A percentile compares a stretch with the other conserved stretches of the same genome.
These are phyloP conservation scores for Nixonia krombeini DNA, from an alignment of 1,140 invertebrate genomes.

Conservation along the genomic window DNA sequence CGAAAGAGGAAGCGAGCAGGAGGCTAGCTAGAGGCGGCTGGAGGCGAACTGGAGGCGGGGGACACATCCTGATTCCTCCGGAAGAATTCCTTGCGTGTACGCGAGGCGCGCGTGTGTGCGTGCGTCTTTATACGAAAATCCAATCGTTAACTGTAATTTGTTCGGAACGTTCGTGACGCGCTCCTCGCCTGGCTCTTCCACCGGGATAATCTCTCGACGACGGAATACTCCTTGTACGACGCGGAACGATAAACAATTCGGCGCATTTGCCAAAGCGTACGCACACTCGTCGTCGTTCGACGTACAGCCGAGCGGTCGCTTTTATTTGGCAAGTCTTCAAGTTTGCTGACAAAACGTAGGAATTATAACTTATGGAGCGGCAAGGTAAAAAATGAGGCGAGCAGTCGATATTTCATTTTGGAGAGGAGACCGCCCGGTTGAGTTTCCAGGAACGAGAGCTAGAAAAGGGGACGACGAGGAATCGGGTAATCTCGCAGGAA, in stretches of 20 bases:
- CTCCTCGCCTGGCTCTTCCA: not conserved
- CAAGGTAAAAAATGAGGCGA: constrained; percentile 44
- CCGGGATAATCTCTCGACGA: no score
- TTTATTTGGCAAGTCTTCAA: constrained; percentile 22
- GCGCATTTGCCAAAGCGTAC: no score
- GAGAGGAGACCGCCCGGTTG: constrained; percentile 7
- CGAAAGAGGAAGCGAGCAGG: constrained; percentile 24
- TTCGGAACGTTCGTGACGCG: constrained; percentile 46
- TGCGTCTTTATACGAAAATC: constrained; percentile 39
- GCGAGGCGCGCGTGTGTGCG: constrained; percentile 42
- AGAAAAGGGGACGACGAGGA: constrained; percentile 5
- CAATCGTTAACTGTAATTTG: constrained; percentile 54
- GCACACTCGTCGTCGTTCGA: no score
- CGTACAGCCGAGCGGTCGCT: no score
- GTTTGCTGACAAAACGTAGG: constrained; percentile 21
- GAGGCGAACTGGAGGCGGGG: constrained; percentile 2
- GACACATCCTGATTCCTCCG: constrained; percentile 52
- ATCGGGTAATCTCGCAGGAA: constrained; percentile 57
- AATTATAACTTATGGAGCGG: constrained; percentile 31
- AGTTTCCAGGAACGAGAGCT: constrained; percentile 26
- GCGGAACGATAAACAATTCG: no score
- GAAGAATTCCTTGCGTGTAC: constrained; percentile 62
- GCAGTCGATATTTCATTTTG: constrained; percentile 46
- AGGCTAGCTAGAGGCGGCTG: no score
- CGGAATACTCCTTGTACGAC: no score